Percentiles rank a stretch among this genome's conserved stretches.
Evolutionary conservation across 2,888 invertebrate species (phyloP).

Genomic region (Uropetala carovei): DNA sequence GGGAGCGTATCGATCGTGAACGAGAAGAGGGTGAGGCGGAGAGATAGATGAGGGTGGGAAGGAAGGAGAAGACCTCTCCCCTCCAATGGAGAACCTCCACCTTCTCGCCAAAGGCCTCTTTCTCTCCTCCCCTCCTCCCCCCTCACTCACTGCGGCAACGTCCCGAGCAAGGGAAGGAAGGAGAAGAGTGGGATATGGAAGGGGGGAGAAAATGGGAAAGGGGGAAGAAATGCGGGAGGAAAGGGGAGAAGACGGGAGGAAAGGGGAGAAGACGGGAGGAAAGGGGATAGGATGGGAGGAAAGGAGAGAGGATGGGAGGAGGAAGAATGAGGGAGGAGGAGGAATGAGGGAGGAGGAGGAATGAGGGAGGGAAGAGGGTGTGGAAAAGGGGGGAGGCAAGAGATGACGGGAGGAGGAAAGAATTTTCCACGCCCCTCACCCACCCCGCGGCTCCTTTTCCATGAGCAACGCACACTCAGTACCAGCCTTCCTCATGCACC

Average conservation of each 20-base stretch:
- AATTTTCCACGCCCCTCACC: not conserved
- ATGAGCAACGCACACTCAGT: not conserved
- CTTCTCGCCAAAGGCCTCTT: conserved; percentile 34
- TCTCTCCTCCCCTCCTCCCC: too few relatives aligned
- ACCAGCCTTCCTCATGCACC: not conserved
- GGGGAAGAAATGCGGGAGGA: too few relatives aligned
- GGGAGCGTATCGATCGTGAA: conserved; percentile 2
- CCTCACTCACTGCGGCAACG: not conserved
- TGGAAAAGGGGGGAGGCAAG: not conserved
- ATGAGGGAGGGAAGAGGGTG: too few relatives aligned
- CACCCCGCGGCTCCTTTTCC: not conserved
- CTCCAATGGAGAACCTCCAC: conserved; percentile 27
- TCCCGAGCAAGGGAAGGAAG: not conserved
- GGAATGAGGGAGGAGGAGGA: too few relatives aligned
- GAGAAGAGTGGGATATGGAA: not conserved
- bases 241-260: not conserved
- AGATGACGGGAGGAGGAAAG: conserved; percentile 12
- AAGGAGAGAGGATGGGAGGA: not conserved
- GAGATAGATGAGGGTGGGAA: not conserved
- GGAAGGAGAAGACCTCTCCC: not conserved
- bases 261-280: conserved; percentile 5
- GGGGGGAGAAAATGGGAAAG: too few relatives aligned
- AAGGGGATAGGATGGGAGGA: too few relatives aligned
- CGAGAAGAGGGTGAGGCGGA: not conserved
- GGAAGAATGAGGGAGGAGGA: too few relatives aligned